phyloP scores from a whole-genome alignment of 2,797 vertebrate species.

The Apogon hyalosoma region DNA sequence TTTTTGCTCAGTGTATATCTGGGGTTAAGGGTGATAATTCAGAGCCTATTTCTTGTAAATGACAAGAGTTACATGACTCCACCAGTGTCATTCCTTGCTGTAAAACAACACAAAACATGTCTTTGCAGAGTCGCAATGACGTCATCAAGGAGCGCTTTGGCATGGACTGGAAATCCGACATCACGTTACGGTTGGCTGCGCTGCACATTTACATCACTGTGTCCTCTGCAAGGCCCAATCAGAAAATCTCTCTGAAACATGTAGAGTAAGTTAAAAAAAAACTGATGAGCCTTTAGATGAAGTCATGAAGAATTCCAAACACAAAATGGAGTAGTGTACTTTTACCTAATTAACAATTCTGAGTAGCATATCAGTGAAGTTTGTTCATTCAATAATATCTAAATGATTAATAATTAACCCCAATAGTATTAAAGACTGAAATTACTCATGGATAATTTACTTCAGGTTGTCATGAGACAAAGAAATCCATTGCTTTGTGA shows the following conservation, averaged over 20 bases:
- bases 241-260: conserved; percentile 98
- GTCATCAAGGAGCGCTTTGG: conserved; percentile 97
- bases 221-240: conserved; percentile 93
- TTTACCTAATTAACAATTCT: conserved; percentile 41
- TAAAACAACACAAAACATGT: conserved; percentile 32
- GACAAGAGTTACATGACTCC: not conserved
- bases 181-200: conserved; percentile 93
- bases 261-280: conserved; percentile 91
- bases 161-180: conserved; percentile 94
- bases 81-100: conserved; percentile 10
- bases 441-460: conserved; percentile 60
- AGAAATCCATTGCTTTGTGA: conserved; percentile 59
- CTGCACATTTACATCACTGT: conserved; percentile 99
- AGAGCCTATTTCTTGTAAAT: too few relatives aligned
- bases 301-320: conserved; percentile 28
- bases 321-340: conserved; percentile 24
- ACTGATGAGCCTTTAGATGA: conserved; percentile 30
- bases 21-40: too few relatives aligned
- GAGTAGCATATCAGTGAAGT: conserved; percentile 33
- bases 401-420: conserved; percentile 66
- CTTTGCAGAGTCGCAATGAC: conserved; percentile 93
- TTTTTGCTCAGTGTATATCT: not conserved
- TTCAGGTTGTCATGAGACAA: conserved; percentile 47
- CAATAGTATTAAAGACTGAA: conserved; percentile 58
- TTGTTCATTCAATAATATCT: conserved; percentile 58